phyloP scores from a whole-genome alignment of 2,888 invertebrate species.

The Andricus curvator region DNA sequence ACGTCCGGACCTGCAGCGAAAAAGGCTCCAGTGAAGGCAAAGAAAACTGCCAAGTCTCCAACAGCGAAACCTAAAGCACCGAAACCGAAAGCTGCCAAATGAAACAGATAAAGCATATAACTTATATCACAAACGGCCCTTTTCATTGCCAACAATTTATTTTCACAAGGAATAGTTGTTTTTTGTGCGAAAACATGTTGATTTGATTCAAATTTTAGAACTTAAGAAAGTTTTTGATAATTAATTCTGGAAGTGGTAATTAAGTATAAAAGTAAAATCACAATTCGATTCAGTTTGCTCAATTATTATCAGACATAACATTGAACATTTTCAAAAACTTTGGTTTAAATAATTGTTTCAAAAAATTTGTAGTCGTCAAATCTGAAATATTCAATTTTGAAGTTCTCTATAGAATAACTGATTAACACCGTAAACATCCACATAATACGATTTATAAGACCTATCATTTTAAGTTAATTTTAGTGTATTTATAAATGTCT shows the following conservation, averaged over 20 bases:
- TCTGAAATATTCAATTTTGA: too few relatives aligned
- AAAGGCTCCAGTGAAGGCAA: slow-evolving; percentile 47
- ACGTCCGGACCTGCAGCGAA: slow-evolving; percentile 21
- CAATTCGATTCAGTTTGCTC: too few relatives aligned
- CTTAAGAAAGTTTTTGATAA: background rate
- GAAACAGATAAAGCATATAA: slow-evolving; percentile 23
- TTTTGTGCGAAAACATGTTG: background rate
- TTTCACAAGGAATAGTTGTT: background rate
- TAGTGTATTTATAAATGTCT: too few relatives aligned
- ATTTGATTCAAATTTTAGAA: background rate
- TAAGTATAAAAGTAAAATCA: background rate
- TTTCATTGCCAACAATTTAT: background rate
- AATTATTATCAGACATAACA: too few relatives aligned
- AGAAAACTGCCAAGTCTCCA: slow-evolving; percentile 53
- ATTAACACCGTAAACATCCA: too few relatives aligned
- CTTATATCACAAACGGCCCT: background rate
- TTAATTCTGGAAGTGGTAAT: background rate
- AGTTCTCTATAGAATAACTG: too few relatives aligned
- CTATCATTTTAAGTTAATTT: too few relatives aligned
- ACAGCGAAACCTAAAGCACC: slow-evolving; percentile 56
- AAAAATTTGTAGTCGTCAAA: background rate
- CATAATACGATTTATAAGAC: too few relatives aligned
- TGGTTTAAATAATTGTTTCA: background rate
- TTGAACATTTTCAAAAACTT: too few relatives aligned
- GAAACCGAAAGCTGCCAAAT: slow-evolving; percentile 50